A percentile compares a stretch with the other conserved stretches of the same genome.
Conservation (phyloP, 2,888 invertebrate species). For the Labia minor region DNA sequence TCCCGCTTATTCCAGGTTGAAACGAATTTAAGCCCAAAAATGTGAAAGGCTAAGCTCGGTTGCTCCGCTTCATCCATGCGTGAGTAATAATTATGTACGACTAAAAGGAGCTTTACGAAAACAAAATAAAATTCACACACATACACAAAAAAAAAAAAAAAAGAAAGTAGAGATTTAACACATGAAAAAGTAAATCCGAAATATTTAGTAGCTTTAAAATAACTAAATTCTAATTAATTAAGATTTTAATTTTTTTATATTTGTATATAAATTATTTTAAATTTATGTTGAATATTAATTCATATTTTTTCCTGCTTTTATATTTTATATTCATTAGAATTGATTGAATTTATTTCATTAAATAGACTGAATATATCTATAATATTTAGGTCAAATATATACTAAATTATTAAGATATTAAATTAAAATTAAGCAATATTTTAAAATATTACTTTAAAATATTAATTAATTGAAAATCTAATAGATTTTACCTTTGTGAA, state of each 20-base stretch:
- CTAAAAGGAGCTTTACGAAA: constrained; percentile 1
- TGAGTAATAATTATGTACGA: constrained; percentile 8
- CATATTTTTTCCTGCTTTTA: no score
- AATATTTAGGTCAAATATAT: no score
- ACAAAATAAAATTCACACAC: neutral
- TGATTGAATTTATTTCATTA: no score
- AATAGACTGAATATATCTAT: no score
- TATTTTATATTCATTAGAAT: no score
- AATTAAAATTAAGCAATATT: no score
- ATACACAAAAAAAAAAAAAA: neutral
- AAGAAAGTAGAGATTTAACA: neutral
- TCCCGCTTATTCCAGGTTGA: neutral
- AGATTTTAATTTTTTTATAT: no score
- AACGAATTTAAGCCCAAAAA: neutral
- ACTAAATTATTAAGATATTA: no score
- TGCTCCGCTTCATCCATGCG: neutral
- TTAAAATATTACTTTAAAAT: no score
- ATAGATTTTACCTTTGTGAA: no score
- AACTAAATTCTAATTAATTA: constrained; percentile 3
- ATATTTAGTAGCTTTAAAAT: neutral
- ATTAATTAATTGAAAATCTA: no score
- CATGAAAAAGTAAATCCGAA: neutral
- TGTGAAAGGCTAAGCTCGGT: neutral
- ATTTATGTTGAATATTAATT: neutral
- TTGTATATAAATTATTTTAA: neutral